Base-by-base conservation (phyloP, 2,888 invertebrate species). In the Emmelina monodactyla region DNA sequence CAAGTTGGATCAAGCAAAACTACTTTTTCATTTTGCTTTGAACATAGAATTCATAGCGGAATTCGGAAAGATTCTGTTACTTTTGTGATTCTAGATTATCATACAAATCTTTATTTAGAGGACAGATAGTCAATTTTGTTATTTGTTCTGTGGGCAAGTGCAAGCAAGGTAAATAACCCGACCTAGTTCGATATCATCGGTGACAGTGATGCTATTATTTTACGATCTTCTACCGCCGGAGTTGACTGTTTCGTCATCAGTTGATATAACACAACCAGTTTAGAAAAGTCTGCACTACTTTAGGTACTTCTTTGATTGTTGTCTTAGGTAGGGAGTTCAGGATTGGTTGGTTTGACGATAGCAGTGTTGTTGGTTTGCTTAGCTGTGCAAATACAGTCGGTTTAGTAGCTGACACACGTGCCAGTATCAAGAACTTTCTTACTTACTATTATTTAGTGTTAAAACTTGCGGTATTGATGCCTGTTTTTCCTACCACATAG, bases 341-440 rank as follows among this genome's bases (percentile, higher is more conserved):
- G 39, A 33, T 42, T 43, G 25, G 39, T 40, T 63, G 68, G 67
- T 55, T 47, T 25, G 22, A 46, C 53, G 69, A 69, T 70, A 73
- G 65, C 60, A 62, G 60, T 66, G 55, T 50, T 43, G 45, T 55
- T 43, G 43, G 76, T 76, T 76, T 76, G 61, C 61, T 63, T 78
- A 79, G 78, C 78, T 79, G 79, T 62, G 62, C 66, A 72, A 79
- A 79, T 67, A 69, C 38, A 53, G 59, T 50, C 51, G 56, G 59
- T 65, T 58, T 67, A 67, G 73, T 71, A 70, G 69, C 65, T 19
- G 42, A 51, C 48, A 54, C 57, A 63, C 61, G 63, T 59, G 60
- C 56, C 62, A 51, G 57, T 73, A 71, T 70, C 51, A 49, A 68
- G 71, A 75, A 76, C 61, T 69, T 61, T 65, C 63, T 59, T 57